Evolutionary conservation across 2,797 vertebrate genomes (phyloP), one percentile per base, ranked within the genome.

Genomic region (Xenentodon cancila): DNA sequence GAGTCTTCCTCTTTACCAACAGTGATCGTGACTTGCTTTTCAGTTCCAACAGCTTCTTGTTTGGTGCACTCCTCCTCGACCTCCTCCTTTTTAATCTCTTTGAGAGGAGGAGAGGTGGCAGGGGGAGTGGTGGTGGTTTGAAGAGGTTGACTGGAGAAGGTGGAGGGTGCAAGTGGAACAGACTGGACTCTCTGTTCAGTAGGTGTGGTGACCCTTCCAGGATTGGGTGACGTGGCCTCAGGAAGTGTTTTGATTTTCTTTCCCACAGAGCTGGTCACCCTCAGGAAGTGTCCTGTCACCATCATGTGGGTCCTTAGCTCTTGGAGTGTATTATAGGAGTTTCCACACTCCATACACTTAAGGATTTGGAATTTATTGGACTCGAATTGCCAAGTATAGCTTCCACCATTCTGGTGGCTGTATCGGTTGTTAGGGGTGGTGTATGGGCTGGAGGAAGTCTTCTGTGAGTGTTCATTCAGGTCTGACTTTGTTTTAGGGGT

Each of bases 271-370:
- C 92, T 96, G 7, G 95, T 96, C 88, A 97, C 94, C 86, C 96
- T 96, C 80, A 97, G 94, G 87, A 98, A 99, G 88, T 99, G 98
- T 64, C 97, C 97, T 0, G 97, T 99, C 88, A 98, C 94, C 96
- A 99, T 97, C 96, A 98, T 98, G 89, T 99, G 98, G 72, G 95
- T 94, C 0, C 96, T 97, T 82, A 99, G 95, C 66, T 99, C 96
- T 84, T 99, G 96, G 80, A 98, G 89, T 2, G 97, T 97, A 62
- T 98, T 97, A 9, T 97, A 95, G 0, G 96, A 98, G 83, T 95
- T 96, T 27, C 97, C 97, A 12, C 98, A 99, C 82, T 99, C 96
- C 95, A 98, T 97, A 77, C 98, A 99, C 88, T 96, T 99, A 18
- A 99, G 93, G 79, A 98, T 99, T 80, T 98, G 96, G 7, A 95